A percentile compares a stretch with the other conserved stretches of the same genome.
Conservation (phyloP, 2,113 vertebrate species). For the Cariama cristata region DNA sequence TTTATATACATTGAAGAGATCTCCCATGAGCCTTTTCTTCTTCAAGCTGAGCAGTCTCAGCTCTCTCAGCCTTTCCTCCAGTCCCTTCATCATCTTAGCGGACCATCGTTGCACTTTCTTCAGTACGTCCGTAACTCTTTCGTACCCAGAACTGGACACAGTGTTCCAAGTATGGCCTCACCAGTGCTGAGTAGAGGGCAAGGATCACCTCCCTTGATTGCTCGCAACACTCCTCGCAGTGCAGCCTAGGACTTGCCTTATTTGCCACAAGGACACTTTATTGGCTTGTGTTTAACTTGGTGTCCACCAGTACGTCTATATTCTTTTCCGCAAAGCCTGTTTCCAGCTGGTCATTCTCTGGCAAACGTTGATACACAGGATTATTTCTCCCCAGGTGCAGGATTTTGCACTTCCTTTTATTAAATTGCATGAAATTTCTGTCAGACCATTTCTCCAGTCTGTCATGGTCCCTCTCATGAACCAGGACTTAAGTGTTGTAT, state of each 20-base stretch:
- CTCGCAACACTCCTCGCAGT: background rate
- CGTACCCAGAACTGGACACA: background rate
- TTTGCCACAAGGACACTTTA: no score
- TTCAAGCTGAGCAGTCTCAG: background rate
- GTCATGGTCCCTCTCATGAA: background rate
- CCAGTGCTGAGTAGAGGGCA: background rate
- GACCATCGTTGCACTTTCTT: background rate
- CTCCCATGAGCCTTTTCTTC: background rate
- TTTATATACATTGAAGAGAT: background rate
- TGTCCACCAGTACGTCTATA: background rate
- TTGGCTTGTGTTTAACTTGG: background rate
- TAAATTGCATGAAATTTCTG: background rate
- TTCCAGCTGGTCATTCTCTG: background rate
- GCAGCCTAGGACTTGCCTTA: background rate
- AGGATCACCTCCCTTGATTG: background rate
- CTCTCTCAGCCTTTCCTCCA: background rate
- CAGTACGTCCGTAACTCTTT: background rate
- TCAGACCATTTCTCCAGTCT: background rate
- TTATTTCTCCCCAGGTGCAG: background rate
- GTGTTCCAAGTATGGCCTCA: background rate
- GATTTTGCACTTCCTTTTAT: background rate
- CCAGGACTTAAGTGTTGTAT: background rate
- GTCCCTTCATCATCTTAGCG: background rate
- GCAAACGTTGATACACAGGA: background rate
- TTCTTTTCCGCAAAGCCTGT: background rate